Percentiles rank a stretch among this genome's conserved stretches.
phyloP scores from a whole-genome alignment of 2,888 invertebrate species.

The Chelonus formosanus region DNA sequence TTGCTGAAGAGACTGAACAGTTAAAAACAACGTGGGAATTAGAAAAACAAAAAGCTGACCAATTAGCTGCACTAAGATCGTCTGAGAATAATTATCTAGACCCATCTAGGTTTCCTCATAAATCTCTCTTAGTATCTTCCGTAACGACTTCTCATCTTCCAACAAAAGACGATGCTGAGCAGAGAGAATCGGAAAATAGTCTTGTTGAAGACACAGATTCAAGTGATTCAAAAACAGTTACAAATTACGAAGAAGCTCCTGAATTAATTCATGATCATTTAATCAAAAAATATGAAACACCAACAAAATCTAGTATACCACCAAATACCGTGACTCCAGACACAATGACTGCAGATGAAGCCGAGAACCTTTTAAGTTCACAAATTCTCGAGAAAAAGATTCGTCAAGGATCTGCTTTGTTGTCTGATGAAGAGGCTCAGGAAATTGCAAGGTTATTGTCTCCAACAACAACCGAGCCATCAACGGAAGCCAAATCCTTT shows the following conservation, averaged over 20 bases:
- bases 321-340: constrained; percentile 63
- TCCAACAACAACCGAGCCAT: constrained; percentile 59
- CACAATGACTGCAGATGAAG: constrained; percentile 87
- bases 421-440: constrained; percentile 90
- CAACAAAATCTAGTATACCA: constrained; percentile 35
- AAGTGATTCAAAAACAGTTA: constrained; percentile 55
- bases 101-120: constrained; percentile 40
- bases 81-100: constrained; percentile 47
- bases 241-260: constrained; percentile 48
- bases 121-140: constrained; percentile 33
- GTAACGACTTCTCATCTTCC: constrained; percentile 5
- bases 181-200: constrained; percentile 46
- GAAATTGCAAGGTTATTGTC: constrained; percentile 85
- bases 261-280: constrained; percentile 42
- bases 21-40: constrained; percentile 60
- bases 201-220: constrained; percentile 54
- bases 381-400: constrained; percentile 61
- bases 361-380: constrained; percentile 85
- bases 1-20: constrained; percentile 39
- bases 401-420: constrained; percentile 78
- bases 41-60: constrained; percentile 60
- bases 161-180: constrained; percentile 31
- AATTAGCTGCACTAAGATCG: constrained; percentile 53
- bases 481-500: constrained; percentile 49
- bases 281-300: constrained; percentile 47